Percentiles rank a stretch among this genome's conserved stretches.
Conservation (phyloP, 2,797 vertebrate genomes). For the Sebastes cheni region DNA sequence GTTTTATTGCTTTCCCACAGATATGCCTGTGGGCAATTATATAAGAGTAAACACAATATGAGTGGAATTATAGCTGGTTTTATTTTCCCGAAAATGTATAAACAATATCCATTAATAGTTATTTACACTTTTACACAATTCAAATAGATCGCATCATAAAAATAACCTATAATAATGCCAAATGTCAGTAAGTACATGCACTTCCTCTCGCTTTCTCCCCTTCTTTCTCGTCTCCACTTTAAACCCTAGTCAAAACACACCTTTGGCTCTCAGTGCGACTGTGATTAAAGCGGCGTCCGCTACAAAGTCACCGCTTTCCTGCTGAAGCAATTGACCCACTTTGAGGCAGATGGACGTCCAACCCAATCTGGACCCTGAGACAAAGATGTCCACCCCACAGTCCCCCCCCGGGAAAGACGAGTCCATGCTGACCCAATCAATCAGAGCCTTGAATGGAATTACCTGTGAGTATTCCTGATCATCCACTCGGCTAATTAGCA, state of each 20-base stretch:
- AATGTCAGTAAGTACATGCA: background rate
- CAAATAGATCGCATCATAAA: background rate
- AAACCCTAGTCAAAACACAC: background rate
- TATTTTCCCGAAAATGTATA: background rate
- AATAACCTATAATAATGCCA: background rate
- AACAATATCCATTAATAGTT: background rate
- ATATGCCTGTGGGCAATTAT: slow-evolving; percentile 12
- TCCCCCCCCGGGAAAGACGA: slow-evolving; percentile 24
- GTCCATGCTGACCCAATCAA: slow-evolving; percentile 63
- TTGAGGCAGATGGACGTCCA: slow-evolving; percentile 23
- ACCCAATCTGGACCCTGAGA: slow-evolving; percentile 35
- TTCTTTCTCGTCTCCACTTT: no score
- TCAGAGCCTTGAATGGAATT: slow-evolving; percentile 56
- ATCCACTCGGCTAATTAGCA: slow-evolving; percentile 75
- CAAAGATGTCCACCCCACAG: slow-evolving; percentile 3
- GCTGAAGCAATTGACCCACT: background rate
- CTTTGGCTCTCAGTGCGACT: background rate
- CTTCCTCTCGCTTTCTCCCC: no score
- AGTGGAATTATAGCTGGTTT: background rate
- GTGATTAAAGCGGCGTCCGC: background rate
- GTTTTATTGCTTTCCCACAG: slow-evolving; percentile 15
- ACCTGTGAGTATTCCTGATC: slow-evolving; percentile 59
- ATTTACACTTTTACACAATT: background rate
- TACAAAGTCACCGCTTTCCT: slow-evolving; percentile 9
- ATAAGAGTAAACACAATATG: background rate